Evolutionary conservation across 1,140 invertebrate genomes (phyloP), one percentile per base, ranked within the genome.

Genomic region (Wasmannia auropunctata): DNA sequence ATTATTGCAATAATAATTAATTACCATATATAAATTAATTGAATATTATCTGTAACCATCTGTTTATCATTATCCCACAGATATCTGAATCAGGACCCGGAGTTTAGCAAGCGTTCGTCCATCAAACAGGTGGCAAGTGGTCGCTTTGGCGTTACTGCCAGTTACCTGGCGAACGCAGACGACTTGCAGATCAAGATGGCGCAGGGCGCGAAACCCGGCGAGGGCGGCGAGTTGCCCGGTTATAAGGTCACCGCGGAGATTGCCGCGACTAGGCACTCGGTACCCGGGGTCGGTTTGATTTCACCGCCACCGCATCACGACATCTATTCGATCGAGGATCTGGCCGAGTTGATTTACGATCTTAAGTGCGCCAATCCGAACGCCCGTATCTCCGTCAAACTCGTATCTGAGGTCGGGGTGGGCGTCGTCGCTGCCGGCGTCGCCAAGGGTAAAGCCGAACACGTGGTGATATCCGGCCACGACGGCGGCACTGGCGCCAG

Each of bases 301-400:
- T 99, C 99, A 1, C 99, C 99, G 46, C 99, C 99, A 7, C 99
- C 99, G 7, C 99, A 99, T 96, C 99, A 99, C 95, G 99, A 99
- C 93, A 99, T 99, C 94, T 99, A 99, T 95, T 99, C 98, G 49
- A 99, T 99, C 92, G 99, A 99, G 95, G 99, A 99, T 96, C 96
- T 99, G 89, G 98, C 99, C 1, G 98, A 99, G 96, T 96, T 99
- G 51, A 99, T 99, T 93, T 99, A 99, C 93, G 99, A 99, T 95
- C 96, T 99, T 62, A 99, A 99, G 95, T 99, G 98, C 94, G 98
- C 99, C 60, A 99, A 99, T 96, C 99, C 99, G 0, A 96, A 96
- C 76, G 99, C 99, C 1, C 96, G 99, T 69, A 99, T 99, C 86
- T 99, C 98, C 67, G 99, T 99, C 0, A 99, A 99, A 94, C 96